Percentiles rank a stretch among this genome's conserved stretches.
Evolutionary conservation across 2,797 vertebrate species (phyloP).

Genomic region (Hemitrygon akajei): DNA sequence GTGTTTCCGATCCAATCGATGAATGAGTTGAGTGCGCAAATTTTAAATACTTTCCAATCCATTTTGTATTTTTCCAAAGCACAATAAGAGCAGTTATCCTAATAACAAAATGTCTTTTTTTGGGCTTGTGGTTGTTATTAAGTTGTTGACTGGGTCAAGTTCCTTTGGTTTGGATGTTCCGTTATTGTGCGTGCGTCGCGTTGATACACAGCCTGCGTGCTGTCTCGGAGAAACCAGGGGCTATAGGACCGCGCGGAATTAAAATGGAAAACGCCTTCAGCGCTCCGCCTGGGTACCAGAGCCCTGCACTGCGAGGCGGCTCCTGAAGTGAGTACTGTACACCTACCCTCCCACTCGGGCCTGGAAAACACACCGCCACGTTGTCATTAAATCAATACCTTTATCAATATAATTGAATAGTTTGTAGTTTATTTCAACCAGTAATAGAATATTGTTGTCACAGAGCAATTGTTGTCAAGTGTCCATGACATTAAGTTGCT

Average conservation of each 20-base stretch:
- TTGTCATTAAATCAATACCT: background rate
- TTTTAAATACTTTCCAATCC: background rate
- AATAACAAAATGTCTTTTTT: background rate
- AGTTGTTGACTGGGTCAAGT: background rate
- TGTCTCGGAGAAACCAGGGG: background rate
- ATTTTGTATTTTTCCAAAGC: background rate
- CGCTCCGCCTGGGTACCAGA: conserved; percentile 13
- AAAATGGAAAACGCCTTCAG: background rate
- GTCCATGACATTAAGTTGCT: background rate
- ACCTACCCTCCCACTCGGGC: background rate
- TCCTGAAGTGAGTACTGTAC: background rate
- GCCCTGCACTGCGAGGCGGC: background rate
- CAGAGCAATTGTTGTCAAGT: no score
- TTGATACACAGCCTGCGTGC: background rate
- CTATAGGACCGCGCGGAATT: background rate
- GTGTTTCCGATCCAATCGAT: background rate
- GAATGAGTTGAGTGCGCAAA: background rate
- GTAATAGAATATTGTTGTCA: background rate
- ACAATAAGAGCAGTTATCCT: background rate
- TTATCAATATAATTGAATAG: background rate
- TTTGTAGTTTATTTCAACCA: background rate
- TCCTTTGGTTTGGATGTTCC: background rate
- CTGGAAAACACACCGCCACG: background rate
- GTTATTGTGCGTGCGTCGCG: background rate
- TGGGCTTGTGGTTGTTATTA: background rate